Base-by-base conservation (phyloP, 2,113 vertebrate genomes). In the Synchiropus splendidus region DNA sequence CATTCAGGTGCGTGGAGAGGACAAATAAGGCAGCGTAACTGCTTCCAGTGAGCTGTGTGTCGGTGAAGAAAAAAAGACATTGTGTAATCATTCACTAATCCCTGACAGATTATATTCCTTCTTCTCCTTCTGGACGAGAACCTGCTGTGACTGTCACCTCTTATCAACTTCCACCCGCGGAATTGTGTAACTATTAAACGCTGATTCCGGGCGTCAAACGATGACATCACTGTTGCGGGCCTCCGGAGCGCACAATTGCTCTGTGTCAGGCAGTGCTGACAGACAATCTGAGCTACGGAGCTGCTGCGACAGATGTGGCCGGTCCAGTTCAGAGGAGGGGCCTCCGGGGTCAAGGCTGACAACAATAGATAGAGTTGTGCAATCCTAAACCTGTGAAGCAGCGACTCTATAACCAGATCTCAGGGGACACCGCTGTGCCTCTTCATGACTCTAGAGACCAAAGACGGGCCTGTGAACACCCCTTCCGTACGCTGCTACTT, bases 241-340 rank as follows among this genome's bases (percentile, higher is more conserved):
- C 45, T 39, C 60, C 58, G 54, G 54, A 58, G 50, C 45, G 54
- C 54, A 73, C 75, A 81, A 76, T 77, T 61, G 45, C 31, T 70
- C 72, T 66, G 72, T 75, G 76, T 79, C 68, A 76, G 41, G 41
- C 50, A 15, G 13, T n/a, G 21, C 50, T 16, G 58, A 65, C 74
- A 81, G 63, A 81, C 72, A 77, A 83, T 80, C 69, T 72, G 60
- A 52, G 71, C 70, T 54, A 76, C 53, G 63, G 72, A 81, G 64
- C 49, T 63, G 17, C 54, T 51, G 65, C 50, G 61, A 76, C 80
- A 78, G 76, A 78, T 81, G 78, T 77, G 73, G 41, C 69, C 46
- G 18, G 54, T 69, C 60, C 74, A 69, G 58, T 41, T 38, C 50
- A 41, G 73, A 40, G 67, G 66, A 67, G 67, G 69, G n/a, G 65